A percentile compares a stretch with the other conserved stretches of the same genome.
These are phyloP conservation scores for Heliocidaris erythrogramma DNA, from an alignment of 35 echinoderm and acorn worm genomes.

Conservation along the genomic window DNA sequence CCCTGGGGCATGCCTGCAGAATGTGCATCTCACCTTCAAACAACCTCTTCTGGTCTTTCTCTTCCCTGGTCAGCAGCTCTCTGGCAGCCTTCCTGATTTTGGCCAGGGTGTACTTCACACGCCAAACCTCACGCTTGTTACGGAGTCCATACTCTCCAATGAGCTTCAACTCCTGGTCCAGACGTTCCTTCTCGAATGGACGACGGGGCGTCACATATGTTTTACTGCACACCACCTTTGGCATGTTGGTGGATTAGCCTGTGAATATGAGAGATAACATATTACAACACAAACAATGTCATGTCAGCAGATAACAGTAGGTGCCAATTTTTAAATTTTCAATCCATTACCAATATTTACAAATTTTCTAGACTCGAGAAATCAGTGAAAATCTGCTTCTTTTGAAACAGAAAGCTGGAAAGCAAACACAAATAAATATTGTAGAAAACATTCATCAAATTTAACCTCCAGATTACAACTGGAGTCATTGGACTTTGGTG, in stretches of 20 bases:
- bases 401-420: too few species aligned
- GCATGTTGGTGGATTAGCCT: constrained; percentile 72
- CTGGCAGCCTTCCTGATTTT: constrained; percentile 99
- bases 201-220: constrained; percentile 91
- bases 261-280: background rate
- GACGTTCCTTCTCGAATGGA: constrained; percentile 98
- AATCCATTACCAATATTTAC: background rate
- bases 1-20: too few species aligned
- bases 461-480: too few species aligned
- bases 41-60: constrained; percentile 89
- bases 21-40: constrained; percentile 81
- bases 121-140: constrained; percentile 98
- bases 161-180: constrained; percentile 98
- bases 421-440: too few species aligned
- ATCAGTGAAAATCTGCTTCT: too few species aligned
- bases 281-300: background rate
- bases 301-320: too few species aligned
- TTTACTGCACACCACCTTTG: constrained; percentile 86
- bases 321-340: too few species aligned
- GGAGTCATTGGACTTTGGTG: too few species aligned
- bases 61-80: constrained; percentile 91
- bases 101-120: constrained; percentile 98
- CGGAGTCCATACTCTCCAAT: constrained; percentile 95
- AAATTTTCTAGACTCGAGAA: too few species aligned
- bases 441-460: too few species aligned